These are phyloP conservation scores for Alcis repandata DNA, from an alignment of 2,888 invertebrate genomes.

Conservation along the genomic window DNA sequence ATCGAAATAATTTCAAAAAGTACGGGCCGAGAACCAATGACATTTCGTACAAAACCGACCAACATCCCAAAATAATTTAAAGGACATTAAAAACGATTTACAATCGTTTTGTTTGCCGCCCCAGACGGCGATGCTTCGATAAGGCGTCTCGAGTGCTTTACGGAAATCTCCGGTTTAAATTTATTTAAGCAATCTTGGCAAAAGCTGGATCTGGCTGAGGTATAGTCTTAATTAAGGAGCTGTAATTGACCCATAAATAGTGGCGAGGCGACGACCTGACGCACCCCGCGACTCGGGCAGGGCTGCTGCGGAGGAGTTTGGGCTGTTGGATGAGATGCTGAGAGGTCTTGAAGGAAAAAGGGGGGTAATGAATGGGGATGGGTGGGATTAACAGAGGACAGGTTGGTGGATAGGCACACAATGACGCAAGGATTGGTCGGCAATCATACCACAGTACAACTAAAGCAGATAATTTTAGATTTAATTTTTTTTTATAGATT, in stretches of 20 bases:
- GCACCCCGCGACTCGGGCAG: conserved; percentile 42
- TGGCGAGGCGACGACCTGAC: conserved; percentile 51
- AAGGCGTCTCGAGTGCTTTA: conserved; percentile 55
- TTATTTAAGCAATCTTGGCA: conserved; percentile 68
- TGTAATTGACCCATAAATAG: conserved; percentile 73
- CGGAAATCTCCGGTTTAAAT: conserved; percentile 65
- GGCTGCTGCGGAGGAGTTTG: conserved; percentile 31
- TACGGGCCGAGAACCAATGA: neutral
- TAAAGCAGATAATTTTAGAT: too few species aligned
- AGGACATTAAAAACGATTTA: conserved; percentile 37
- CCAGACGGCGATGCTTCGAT: conserved; percentile 43
- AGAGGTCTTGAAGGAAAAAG: too few species aligned
- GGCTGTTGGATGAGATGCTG: too few species aligned
- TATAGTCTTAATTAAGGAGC: conserved; percentile 68
- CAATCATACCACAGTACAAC: too few species aligned
- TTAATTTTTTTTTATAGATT: too few species aligned
- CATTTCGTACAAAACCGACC: conserved; percentile 4
- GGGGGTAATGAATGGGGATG: too few species aligned
- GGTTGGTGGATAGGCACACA: too few species aligned
- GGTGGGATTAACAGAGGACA: too few species aligned
- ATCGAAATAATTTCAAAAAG: neutral
- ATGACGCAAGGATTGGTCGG: too few species aligned
- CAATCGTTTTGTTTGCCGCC: conserved; percentile 42
- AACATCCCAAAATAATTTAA: conserved; percentile 33
- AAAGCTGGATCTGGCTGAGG: conserved; percentile 66